Evolutionary conservation across 2,113 vertebrate genomes (phyloP), one percentile per base, ranked within the genome.

Genomic region (Puffinus mauretanicus): DNA sequence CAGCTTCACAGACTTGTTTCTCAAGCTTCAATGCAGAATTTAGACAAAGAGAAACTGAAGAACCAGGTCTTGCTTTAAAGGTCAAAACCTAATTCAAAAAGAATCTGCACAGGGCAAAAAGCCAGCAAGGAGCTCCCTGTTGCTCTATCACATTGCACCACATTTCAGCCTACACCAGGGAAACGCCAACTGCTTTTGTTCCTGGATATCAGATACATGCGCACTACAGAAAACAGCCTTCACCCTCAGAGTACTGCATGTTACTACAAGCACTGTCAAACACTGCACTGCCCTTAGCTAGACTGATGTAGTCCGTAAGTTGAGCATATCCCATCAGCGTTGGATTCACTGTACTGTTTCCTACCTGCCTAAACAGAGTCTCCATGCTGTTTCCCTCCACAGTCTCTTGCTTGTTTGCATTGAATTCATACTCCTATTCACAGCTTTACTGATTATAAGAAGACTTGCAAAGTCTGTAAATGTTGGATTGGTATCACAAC

Each of bases 41-140:
- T 25, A 88, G 69, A 90, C 84, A 47, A 94, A n/a, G 64, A 94
- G 79, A 77, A 91, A 77, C n/a, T n/a, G 64, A 94, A 96, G 91
- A 70, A 87, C 73, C 73, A 82, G n/a, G 26, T 91, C 62, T 73
- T 77, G 38, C n/a, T 95, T 89, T 82, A 91, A 94, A 96, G 96
- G 78, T 75, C 86, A 97, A 81, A 93, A 82, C 55, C 47, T 73
- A 88, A 95, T 86, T 88, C 89, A 90, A 58, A 94, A 94, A 75
- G 75, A 95, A 96, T 86, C 89, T 91, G 67, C 51, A 46, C 22
- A 77, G 51, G 89, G 91, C 90, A 85, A 60, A 88, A 80, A 80
- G 87, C 91, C 95, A 94, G 51, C 64, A 65, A 95, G 82, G 84
- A 97, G 91, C 51, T 96, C 87, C 87, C 46, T 91, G 75, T 44